Percentiles rank a stretch among this genome's conserved stretches.
These are phyloP conservation scores for Pangasianodon gigas DNA, from an alignment of 2,113 vertebrate species.

Conservation along the genomic window DNA sequence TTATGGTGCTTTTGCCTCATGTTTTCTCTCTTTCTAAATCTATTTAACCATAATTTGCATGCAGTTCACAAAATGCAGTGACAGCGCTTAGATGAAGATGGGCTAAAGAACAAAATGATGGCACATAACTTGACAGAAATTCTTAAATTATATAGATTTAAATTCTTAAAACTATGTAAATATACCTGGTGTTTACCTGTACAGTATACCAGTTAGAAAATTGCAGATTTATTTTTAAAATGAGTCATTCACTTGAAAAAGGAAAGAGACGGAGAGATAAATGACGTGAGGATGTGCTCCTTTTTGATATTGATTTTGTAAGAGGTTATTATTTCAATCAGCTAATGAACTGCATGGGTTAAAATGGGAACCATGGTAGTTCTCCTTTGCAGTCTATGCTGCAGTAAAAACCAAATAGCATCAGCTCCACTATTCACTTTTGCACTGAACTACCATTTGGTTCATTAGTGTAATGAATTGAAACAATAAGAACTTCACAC, in stretches of 20 bases:
- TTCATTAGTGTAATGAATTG: conserved; percentile 9
- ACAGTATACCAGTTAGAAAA: neutral
- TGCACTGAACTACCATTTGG: neutral
- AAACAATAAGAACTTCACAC: neutral
- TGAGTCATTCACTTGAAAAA: conserved; percentile 9
- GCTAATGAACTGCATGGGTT: conserved; percentile 65
- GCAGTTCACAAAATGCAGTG: neutral
- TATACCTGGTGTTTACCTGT: too few species aligned
- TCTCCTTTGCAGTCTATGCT: neutral
- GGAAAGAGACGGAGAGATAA: neutral
- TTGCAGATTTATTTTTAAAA: neutral
- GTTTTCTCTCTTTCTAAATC: neutral
- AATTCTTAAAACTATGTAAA: neutral
- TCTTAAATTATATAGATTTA: neutral
- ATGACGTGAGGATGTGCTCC: conserved; percentile 24
- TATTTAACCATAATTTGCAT: conserved; percentile 10
- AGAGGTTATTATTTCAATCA: conserved; percentile 72
- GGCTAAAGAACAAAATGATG: neutral
- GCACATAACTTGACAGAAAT: neutral
- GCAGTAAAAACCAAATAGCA: conserved; percentile 9
- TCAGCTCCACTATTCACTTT: neutral
- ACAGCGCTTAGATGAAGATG: neutral
- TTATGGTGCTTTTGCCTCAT: conserved; percentile 33
- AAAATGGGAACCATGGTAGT: conserved; percentile 40
- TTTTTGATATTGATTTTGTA: conserved; percentile 64